Base-by-base conservation (phyloP, 2,888 invertebrate genomes). In the Anarsia innoxiella region DNA sequence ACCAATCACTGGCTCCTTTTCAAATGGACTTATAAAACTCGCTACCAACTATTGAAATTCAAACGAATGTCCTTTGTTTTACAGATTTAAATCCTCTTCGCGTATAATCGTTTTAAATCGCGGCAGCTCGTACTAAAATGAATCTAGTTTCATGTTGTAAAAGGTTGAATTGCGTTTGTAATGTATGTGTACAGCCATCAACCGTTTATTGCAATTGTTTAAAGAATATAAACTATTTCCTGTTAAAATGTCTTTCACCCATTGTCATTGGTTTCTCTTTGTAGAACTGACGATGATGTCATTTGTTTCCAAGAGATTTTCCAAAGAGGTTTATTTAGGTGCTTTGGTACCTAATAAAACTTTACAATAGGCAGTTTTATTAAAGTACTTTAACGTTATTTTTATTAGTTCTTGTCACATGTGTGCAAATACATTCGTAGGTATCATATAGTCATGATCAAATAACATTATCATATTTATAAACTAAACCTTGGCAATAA, bases 171-270 rank as follows among this genome's bases (percentile, higher is more conserved):
- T 34, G 37, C 26, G 27, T 10, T 40, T 48, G 50, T 39, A 23
- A 29, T 23, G 8, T 0, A 10, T 12, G 16, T 45, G 41, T 52
- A 41, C 46, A 52, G 48, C 50, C 46, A 53, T 61, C 46, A 53
- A 65, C 51, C 53, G 60, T 74, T 75, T 71, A 72, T 67, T 63
- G 70, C 69, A 64, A 71, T 74, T 76, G 74, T 72, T 71, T 70
- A 64, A 59, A 71, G 72, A 73, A 75, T 76, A 77, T 75, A 66
- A 76, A 79, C 73, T 74, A 79, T 80, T 79, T 80, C 80, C 79
- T 80, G 79, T 71, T 70, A 71, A 69, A 59, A 62, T 56, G 60
- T 71, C 67, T 74, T 72, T 73, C 66, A 68, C 57, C 65, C 68
- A 73, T 75, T 74, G 72, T 68, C 48, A 48, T 67, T 64, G 61